Base-by-base conservation (phyloP, 2,888 invertebrate genomes). In the Diabrotica balteata region DNA sequence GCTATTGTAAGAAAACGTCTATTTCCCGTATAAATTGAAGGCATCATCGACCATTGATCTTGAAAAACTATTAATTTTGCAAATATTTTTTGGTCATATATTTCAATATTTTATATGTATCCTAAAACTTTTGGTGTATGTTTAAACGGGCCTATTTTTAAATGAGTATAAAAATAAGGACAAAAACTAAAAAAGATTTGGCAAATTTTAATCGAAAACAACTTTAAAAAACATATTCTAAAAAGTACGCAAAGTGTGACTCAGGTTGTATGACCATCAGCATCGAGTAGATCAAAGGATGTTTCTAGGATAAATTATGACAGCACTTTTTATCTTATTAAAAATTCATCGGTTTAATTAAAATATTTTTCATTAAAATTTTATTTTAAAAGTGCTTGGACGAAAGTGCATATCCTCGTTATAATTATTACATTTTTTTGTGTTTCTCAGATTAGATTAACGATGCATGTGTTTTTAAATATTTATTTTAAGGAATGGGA, bases 241-340 rank as follows among this genome's bases (percentile, higher is more conserved):
- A 32, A 32, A 32, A 32, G 32, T 32, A 32, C 32, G 3, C 32
- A 32, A 32, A 32, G 32, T 32, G 32, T 32, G 32, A 54, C 32
- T 54, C 42, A 54, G 22, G 17, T 32, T 32, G 8, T 46, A 59
- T 46, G 47, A 59, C 32, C 45, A 46, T 59, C 47, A 59, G 45
- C 32, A 10, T 47, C 32, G 4, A 47, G 10, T 17, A 59, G 58
- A 59, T 59, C 45, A 59, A 59, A 59, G 58, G 47, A 7, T 47
- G 46, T 22, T 46, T 59, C 58, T 22, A 46, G 58, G 47, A 59
- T 46, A 59, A 59, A 59, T 59, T 59, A 59, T 22, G 32, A 46
- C 10, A 46, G 44, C 57, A 45, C 57, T 57, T 57, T 57, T 11
- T 11, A 22, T 32, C n/a, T 22, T 17, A 10, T 59, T 49, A 6